phyloP scores from a whole-genome alignment of 2,888 invertebrate species.

The Drosophila formosana region DNA sequence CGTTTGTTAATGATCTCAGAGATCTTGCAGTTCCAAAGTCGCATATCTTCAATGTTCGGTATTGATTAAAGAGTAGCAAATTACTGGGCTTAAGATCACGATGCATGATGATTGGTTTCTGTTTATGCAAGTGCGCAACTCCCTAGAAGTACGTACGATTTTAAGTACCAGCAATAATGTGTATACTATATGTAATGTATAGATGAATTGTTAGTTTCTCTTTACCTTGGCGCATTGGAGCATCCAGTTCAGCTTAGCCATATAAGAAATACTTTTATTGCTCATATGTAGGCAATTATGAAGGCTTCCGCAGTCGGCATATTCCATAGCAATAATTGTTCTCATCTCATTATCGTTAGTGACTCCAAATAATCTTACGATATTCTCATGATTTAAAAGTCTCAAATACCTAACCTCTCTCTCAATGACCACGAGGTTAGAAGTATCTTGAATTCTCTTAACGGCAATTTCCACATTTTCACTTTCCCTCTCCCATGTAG shows the following conservation, averaged over 20 bases:
- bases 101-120: slow-evolving; percentile 34
- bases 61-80: slow-evolving; percentile 11
- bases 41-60: slow-evolving; percentile 46
- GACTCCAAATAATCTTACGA: slow-evolving; percentile 5
- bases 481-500: background rate
- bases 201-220: background rate
- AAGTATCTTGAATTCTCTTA: background rate
- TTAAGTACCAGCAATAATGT: background rate
- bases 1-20: slow-evolving; percentile 10
- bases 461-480: background rate
- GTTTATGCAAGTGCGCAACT: slow-evolving; percentile 38
- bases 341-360: background rate
- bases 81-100: slow-evolving; percentile 52
- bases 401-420: slow-evolving; percentile 9
- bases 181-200: too few relatives aligned
- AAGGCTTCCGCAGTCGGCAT: slow-evolving; percentile 24
- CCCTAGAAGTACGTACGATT: slow-evolving; percentile 22
- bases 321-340: slow-evolving; percentile 23
- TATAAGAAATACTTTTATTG: background rate
- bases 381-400: slow-evolving; percentile 16
- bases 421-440: background rate
- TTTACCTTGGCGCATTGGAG: slow-evolving; percentile 27
- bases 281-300: slow-evolving; percentile 2
- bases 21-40: slow-evolving; percentile 44
- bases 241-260: slow-evolving; percentile 22